phyloP scores from a whole-genome alignment of 2,797 vertebrate genomes.

The Alfaro cultratus region DNA sequence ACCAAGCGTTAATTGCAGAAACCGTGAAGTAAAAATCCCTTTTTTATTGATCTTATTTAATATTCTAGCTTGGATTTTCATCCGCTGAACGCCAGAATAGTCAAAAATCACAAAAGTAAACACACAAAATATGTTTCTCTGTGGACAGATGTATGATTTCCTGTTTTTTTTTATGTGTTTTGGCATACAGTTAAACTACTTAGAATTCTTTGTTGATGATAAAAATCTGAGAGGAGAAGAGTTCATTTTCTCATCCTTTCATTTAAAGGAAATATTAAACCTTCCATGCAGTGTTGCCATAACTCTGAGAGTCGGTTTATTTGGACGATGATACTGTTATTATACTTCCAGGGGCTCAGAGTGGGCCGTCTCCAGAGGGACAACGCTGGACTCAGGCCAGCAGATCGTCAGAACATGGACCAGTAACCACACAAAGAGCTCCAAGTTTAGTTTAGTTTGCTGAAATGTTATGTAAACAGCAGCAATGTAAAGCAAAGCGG shows the following conservation, averaged over 20 bases:
- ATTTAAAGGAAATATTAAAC: neutral
- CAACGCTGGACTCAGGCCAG: slow-evolving; percentile 58
- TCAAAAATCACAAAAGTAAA: neutral
- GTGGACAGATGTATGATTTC: neutral
- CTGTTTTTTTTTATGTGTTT: neutral
- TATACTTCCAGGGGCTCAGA: slow-evolving; percentile 26
- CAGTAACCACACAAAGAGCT: slow-evolving; percentile 63
- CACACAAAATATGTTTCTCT: neutral
- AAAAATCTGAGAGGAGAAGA: neutral
- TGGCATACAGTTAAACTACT: neutral
- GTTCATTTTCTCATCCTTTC: neutral
- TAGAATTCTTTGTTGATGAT: neutral
- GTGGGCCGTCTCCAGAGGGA: slow-evolving; percentile 30
- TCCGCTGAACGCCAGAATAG: neutral
- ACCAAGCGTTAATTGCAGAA: neutral
- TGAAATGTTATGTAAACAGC: slow-evolving; percentile 65
- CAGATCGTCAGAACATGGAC: slow-evolving; percentile 59
- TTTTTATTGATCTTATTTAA: neutral
- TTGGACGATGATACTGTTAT: neutral
- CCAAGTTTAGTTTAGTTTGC: slow-evolving; percentile 26
- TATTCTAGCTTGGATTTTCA: neutral
- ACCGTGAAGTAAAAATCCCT: neutral
- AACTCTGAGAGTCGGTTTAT: neutral
- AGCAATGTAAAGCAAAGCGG: slow-evolving; percentile 62
- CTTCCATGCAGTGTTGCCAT: neutral